A percentile compares a stretch with the other conserved stretches of the same genome.
Evolutionary conservation across 2,797 vertebrate genomes (phyloP).

Genomic region (Phyllotis vaccarum): DNA sequence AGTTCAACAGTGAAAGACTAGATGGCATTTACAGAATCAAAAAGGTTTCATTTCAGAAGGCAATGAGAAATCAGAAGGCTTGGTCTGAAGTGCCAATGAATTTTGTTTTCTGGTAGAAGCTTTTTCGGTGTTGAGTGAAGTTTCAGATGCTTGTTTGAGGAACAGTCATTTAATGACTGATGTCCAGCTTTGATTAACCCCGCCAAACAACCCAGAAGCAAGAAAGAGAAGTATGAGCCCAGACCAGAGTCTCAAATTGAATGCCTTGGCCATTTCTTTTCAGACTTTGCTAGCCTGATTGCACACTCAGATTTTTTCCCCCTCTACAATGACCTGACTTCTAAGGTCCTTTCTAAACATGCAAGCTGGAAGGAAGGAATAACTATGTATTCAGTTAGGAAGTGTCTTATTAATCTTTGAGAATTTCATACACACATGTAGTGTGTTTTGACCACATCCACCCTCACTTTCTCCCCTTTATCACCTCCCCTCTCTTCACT

Average conservation of each 20-base stretch:
- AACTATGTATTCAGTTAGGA: background rate
- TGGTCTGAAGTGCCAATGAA: background rate
- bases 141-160: background rate
- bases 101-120: background rate
- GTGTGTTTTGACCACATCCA: background rate
- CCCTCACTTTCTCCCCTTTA: background rate
- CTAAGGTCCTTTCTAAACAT: background rate
- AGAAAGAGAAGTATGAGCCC: background rate
- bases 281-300: background rate
- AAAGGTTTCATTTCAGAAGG: background rate
- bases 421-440: background rate
- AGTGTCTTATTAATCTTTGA: background rate
- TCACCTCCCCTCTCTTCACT: background rate
- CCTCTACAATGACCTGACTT: background rate
- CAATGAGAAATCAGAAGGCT: background rate
- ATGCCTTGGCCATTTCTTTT: background rate
- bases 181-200: background rate
- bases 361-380: background rate
- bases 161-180: background rate
- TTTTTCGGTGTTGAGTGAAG: background rate
- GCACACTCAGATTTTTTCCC: background rate
- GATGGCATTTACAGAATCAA: background rate
- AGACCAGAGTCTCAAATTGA: background rate
- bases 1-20: background rate
- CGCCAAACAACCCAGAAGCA: background rate